Percentiles rank a stretch among this genome's conserved stretches.
These are phyloP conservation scores for Psophia crepitans DNA, from an alignment of 2,113 vertebrate genomes.

Conservation along the genomic window DNA sequence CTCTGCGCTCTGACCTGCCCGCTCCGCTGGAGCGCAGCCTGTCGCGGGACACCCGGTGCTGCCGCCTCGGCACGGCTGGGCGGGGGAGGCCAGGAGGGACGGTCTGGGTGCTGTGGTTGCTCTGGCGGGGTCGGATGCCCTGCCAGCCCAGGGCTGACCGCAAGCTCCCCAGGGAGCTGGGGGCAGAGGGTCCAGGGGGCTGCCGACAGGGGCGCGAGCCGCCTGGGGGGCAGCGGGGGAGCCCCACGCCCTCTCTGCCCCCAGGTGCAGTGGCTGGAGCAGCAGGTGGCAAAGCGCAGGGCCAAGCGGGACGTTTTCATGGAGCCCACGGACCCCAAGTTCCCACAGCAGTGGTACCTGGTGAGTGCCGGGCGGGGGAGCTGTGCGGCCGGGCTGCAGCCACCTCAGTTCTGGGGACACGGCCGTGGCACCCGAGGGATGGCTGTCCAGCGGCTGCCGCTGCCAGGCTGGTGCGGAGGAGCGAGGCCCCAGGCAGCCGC, in stretches of 20 bases:
- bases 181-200: not conserved
- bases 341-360: conserved; percentile 95
- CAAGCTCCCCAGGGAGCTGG: not conserved
- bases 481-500: not conserved
- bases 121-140: not conserved
- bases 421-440: accelerated
- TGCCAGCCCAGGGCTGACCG: not conserved
- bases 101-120: accelerated
- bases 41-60: accelerated
- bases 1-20: not conserved
- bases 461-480: not conserved
- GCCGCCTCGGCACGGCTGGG: accelerated
- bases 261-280: conserved; percentile 92
- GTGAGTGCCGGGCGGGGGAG: conserved; percentile 59
- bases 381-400: accelerated
- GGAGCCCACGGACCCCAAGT: conserved; percentile 90
- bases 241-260: not conserved
- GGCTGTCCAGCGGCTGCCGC: not conserved
- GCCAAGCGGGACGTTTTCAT: conserved; percentile 86
- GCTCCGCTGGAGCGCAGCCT: not conserved
- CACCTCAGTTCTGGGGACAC: accelerated
- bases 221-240: accelerated
- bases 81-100: not conserved
- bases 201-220: accelerated
- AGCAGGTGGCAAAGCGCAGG: conserved; percentile 88